phyloP scores from a whole-genome alignment of 2,113 vertebrate species.

The Girardinichthys multiradiatus region DNA sequence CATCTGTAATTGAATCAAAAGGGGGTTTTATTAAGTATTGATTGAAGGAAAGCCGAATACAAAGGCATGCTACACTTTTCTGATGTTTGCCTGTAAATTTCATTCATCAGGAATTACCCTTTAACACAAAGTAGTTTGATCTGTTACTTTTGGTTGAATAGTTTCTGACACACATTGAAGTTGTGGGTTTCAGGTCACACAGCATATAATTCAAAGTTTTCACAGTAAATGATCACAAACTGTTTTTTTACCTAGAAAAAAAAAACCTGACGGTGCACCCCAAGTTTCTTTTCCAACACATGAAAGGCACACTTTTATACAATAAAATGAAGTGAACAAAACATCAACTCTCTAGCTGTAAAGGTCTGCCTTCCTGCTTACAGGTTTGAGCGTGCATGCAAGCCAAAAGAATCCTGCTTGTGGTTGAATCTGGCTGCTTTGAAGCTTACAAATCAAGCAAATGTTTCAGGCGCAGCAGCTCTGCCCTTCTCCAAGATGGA shows the following conservation, averaged over 20 bases:
- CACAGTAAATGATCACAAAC: too few relatives aligned
- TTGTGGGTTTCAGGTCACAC: too few relatives aligned
- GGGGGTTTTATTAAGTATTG: too few relatives aligned
- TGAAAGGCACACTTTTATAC: not conserved
- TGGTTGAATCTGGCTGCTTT: not conserved
- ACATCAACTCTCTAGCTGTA: not conserved
- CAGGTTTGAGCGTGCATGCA: not conserved
- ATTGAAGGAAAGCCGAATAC: too few relatives aligned
- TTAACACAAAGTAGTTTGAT: too few relatives aligned
- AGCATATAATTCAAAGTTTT: too few relatives aligned
- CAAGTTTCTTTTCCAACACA: not conserved
- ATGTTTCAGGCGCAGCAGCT: constrained; percentile 17
- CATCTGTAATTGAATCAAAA: too few relatives aligned
- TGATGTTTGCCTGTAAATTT: too few relatives aligned
- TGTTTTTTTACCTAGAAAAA: not conserved
- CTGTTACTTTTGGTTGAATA: too few relatives aligned
- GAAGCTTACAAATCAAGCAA: not conserved
- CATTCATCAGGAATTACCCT: too few relatives aligned
- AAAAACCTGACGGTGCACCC: not conserved
- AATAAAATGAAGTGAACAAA: not conserved
- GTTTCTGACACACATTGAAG: too few relatives aligned
- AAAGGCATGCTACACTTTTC: too few relatives aligned
- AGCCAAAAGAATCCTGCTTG: not conserved
- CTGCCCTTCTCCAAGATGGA: constrained; percentile 15
- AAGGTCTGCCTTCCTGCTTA: not conserved